Evolutionary conservation across 2,113 vertebrate genomes (phyloP), one percentile per base, ranked within the genome.

Genomic region (Haemorhous mexicanus): DNA sequence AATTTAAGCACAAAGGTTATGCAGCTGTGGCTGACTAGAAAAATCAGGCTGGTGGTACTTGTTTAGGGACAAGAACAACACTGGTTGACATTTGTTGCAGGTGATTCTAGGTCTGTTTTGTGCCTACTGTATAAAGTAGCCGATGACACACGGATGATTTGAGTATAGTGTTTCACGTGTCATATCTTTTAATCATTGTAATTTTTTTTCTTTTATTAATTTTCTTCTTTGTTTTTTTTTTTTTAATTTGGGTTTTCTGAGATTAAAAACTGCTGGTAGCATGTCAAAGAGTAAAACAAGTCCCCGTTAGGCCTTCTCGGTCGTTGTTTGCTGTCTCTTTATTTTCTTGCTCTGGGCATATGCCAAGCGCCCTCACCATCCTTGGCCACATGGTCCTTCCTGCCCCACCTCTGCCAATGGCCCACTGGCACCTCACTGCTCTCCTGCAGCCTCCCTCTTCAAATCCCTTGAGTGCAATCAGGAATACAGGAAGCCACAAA

Each of bases 1-100:
- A 92, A 82, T 64, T 90, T 91, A 97, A 98, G 97, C 97, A 98
- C 96, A 97, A 94, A 89, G 83, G 84, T 96, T 89, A 67, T 53
- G 26, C 62, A 86, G 83, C 58, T 87, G 44, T 14, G 9, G 80
- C 83, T 96, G 91, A 79, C 55, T 94, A 92, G 92, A 90, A 87
- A 89, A 89, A 90, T 24, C 64, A 87, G 86, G 27, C 77, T 90
- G 73, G 79, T 18, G 7, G 64, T 68, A 32, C 64, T 95, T 95
- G 32, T 87, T 67, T 30, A 76, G 80, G 81, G 59, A 30, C 23
- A 27, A 94, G 62, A 77, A 75, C 67, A 55, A 55, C 58, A 24
- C 56, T 13, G 15, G 41, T 55, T 10, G 2, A 61, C 79, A 22
- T 84, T 76, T 77, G 84, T 20, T 30, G 73, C 63, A 87, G 92